phyloP scores from a whole-genome alignment of 2,797 vertebrate genomes.

The Glossophaga mutica region DNA sequence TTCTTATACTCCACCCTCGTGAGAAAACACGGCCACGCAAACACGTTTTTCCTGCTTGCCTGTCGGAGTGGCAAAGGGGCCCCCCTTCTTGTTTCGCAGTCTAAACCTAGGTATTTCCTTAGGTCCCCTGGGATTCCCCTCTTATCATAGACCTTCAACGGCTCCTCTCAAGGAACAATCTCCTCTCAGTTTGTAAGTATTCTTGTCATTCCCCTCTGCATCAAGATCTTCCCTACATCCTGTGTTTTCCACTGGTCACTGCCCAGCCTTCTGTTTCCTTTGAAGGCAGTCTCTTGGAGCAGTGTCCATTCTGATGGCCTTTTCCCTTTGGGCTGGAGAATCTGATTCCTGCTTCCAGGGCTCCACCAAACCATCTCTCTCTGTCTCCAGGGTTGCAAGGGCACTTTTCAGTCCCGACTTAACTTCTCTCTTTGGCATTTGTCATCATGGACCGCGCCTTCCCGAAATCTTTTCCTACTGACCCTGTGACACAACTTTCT shows the following conservation, averaged over 20 bases:
- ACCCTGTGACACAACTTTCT: neutral
- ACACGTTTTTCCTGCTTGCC: neutral
- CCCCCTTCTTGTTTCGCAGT: neutral
- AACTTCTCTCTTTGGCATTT: neutral
- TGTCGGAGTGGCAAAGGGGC: neutral
- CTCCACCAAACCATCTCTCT: neutral
- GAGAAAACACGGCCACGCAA: neutral
- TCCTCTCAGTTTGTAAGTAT: neutral
- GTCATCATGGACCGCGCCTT: neutral
- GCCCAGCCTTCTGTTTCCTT: neutral
- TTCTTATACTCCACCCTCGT: neutral
- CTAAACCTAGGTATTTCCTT: neutral
- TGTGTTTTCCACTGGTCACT: neutral
- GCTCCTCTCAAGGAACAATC: neutral
- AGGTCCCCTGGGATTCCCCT: neutral
- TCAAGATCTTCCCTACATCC: neutral
- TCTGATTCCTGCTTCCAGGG: neutral
- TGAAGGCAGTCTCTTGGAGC: neutral
- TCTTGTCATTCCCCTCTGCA: neutral
- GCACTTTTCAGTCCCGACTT: neutral
- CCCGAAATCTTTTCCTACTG: neutral
- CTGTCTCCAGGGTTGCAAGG: neutral
- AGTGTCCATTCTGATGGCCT: neutral
- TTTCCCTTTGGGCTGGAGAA: neutral
- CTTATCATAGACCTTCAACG: neutral